These are phyloP conservation scores for Sitta europaea DNA, from an alignment of 2,113 vertebrate genomes.

Conservation along the genomic window DNA sequence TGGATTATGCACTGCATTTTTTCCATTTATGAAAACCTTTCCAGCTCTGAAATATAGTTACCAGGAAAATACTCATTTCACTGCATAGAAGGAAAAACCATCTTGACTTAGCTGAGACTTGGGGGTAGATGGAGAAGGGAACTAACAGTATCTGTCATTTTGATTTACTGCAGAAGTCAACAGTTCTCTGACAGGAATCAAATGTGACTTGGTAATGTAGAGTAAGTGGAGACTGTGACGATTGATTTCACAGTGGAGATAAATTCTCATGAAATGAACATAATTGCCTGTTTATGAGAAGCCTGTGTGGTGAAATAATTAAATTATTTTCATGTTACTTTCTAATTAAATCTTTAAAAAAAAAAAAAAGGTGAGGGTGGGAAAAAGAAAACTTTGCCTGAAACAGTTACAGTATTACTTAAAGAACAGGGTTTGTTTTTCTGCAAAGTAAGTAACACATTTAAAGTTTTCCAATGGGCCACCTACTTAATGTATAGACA, in stretches of 20 bases:
- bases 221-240: conserved; percentile 58
- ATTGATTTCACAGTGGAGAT: conserved; percentile 72
- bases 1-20: conserved; percentile 53
- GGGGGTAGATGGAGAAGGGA: neutral
- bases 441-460: neutral
- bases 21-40: conserved; percentile 47
- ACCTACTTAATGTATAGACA: neutral
- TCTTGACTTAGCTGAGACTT: conserved; percentile 10
- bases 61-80: conserved; percentile 48
- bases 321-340: conserved; percentile 55
- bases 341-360: conserved; percentile 18
- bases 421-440: neutral
- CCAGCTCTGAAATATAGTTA: conserved; percentile 51
- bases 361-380: neutral
- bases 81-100: neutral
- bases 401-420: neutral
- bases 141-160: conserved; percentile 32
- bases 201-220: conserved; percentile 60
- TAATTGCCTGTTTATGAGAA: conserved; percentile 58
- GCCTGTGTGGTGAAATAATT: conserved; percentile 56
- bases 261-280: conserved; percentile 66
- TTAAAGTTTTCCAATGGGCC: neutral
- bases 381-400: neutral
- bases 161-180: conserved; percentile 61
- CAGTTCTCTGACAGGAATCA: conserved; percentile 59